These are phyloP conservation scores for Diceros bicornis DNA, from an alignment of 2,797 vertebrate species.

Conservation along the genomic window DNA sequence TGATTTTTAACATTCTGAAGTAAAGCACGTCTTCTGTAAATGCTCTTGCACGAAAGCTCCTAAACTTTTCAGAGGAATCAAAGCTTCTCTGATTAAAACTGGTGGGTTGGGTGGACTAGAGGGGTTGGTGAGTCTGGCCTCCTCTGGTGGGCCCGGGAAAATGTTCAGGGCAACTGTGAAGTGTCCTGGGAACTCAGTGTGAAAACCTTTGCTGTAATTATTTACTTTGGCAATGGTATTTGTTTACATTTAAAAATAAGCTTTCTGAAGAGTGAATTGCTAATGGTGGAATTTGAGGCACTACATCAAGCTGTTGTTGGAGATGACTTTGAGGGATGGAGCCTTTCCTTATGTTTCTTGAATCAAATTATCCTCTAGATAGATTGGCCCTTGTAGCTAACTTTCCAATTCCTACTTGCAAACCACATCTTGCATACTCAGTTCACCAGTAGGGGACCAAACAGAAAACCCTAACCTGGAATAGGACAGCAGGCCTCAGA, in stretches of 20 bases:
- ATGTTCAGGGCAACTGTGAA: not conserved
- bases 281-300: not conserved
- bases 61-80: not conserved
- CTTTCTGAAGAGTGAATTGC: constrained; percentile 3
- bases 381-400: not conserved
- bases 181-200: not conserved
- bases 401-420: not conserved
- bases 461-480: not conserved
- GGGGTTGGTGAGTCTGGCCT: not conserved
- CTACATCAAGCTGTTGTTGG: not conserved
- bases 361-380: not conserved
- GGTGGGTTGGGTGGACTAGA: not conserved
- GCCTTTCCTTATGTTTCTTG: not conserved
- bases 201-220: not conserved
- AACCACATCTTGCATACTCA: not conserved
- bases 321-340: not conserved
- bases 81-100: not conserved
- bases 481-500: not conserved
- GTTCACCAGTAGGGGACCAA: not conserved
- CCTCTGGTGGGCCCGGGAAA: not conserved
- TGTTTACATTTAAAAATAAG: constrained; percentile 33
- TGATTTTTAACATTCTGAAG: constrained; percentile 55
- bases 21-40: constrained; percentile 34
- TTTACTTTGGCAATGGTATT: constrained; percentile 51
- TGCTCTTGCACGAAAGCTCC: not conserved